Conservation (phyloP, 35 echinoderm and acorn worm genomes). For the Anneissia japonica region DNA sequence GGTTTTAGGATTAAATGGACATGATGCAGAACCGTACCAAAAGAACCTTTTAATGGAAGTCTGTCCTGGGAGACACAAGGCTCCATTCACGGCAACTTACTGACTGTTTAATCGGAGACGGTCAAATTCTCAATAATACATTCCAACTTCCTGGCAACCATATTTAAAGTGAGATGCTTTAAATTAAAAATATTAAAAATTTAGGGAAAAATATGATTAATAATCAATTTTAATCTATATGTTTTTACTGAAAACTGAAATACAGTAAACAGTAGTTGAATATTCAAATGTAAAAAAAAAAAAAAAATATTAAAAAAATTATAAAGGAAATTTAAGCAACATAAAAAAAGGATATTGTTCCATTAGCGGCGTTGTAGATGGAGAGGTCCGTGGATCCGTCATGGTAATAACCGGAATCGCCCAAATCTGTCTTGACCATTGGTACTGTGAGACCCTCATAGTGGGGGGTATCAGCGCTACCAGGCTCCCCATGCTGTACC, state of each 20-base stretch:
- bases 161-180: background rate
- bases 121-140: too few species aligned
- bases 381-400: slow-evolving; percentile 61
- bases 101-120: too few species aligned
- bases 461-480: background rate
- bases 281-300: too few species aligned
- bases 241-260: too few species aligned
- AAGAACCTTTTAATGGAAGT: background rate
- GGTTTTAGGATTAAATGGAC: background rate
- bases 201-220: too few species aligned
- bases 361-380: slow-evolving; percentile 53
- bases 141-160: background rate
- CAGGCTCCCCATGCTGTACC: background rate
- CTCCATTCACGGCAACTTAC: background rate
- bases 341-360: slow-evolving; percentile 95
- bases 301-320: too few species aligned
- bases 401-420: slow-evolving; percentile 35
- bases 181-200: too few species aligned
- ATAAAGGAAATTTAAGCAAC: too few species aligned
- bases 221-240: too few species aligned
- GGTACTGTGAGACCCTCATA: background rate
- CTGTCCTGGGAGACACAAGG: background rate
- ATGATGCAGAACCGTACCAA: background rate
- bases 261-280: too few species aligned
- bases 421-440: slow-evolving; percentile 53